Evolutionary conservation across 2,113 vertebrate species (phyloP).

Genomic region (Dunckerocampus dactyliophorus): DNA sequence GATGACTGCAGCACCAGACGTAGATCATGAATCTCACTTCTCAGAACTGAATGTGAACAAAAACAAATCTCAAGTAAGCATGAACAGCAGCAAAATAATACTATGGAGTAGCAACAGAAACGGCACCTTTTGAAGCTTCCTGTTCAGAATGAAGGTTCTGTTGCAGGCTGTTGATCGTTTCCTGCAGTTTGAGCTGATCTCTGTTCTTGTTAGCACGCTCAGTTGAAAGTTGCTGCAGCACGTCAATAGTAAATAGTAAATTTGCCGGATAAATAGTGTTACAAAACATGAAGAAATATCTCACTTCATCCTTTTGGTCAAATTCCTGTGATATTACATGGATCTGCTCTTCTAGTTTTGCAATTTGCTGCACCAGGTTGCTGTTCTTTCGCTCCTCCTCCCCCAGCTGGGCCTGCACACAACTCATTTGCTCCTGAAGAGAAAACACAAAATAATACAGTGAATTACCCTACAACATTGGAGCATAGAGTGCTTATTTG

Average conservation of each 20-base stretch:
- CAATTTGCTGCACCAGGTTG: slow-evolving; percentile 82
- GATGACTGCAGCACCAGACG: slow-evolving; percentile 89
- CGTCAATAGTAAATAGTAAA: background rate
- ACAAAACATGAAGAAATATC: background rate
- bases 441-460: background rate
- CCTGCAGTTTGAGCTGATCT: slow-evolving; percentile 72
- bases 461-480: background rate
- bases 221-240: slow-evolving; percentile 77
- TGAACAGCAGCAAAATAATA: background rate
- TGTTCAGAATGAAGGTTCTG: slow-evolving; percentile 75
- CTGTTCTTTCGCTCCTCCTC: slow-evolving; percentile 84
- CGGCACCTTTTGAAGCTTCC: slow-evolving; percentile 67
- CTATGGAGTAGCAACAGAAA: background rate
- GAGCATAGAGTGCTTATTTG: background rate
- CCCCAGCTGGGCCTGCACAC: slow-evolving; percentile 79
- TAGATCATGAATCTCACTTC: slow-evolving; percentile 86
- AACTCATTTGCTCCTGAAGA: slow-evolving; percentile 80
- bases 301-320: slow-evolving; percentile 59
- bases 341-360: slow-evolving; percentile 85
- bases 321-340: slow-evolving; percentile 73
- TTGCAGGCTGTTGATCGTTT: slow-evolving; percentile 71
- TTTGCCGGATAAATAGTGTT: background rate
- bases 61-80: background rate
- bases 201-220: slow-evolving; percentile 76
- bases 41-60: slow-evolving; percentile 73